A percentile compares a stretch with the other conserved stretches of the same genome.
phyloP scores from a whole-genome alignment of 1,140 invertebrate genomes.

The Aphelinus atriplicis region DNA sequence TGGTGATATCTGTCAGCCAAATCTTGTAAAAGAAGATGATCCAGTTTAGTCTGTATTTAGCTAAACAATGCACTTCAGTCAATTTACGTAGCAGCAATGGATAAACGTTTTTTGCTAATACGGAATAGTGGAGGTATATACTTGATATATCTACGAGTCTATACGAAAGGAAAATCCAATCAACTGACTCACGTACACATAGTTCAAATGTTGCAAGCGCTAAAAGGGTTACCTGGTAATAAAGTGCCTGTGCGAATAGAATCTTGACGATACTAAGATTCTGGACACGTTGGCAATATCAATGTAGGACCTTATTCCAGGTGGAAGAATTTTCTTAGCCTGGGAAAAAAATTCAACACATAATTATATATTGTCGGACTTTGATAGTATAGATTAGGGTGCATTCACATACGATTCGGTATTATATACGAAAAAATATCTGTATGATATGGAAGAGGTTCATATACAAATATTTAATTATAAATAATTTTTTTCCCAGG shows the following conservation, averaged over 20 bases:
- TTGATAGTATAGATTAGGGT: neutral
- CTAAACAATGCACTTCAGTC: constrained; percentile 40
- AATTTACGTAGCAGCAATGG: constrained; percentile 51
- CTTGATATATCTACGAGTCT: constrained; percentile 20
- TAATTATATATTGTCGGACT: constrained; percentile 14
- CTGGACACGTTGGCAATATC: constrained; percentile 51
- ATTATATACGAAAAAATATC: too few relatives aligned
- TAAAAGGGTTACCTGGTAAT: constrained; percentile 48
- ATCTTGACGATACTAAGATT: constrained; percentile 40
- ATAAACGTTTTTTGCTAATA: constrained; percentile 43
- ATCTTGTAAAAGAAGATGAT: constrained; percentile 32
- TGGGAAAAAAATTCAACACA: constrained; percentile 30
- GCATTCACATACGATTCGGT: neutral
- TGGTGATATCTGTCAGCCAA: constrained; percentile 46
- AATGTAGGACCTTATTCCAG: constrained; percentile 46
- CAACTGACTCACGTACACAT: constrained; percentile 17
- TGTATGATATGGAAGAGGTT: too few relatives aligned
- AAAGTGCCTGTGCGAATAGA: constrained; percentile 58
- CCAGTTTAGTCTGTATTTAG: constrained; percentile 32
- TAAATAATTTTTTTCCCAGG: constrained; percentile 23
- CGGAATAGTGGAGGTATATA: constrained; percentile 5
- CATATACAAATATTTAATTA: constrained; percentile 19
- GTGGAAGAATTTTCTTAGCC: constrained; percentile 22
- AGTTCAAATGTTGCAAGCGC: constrained; percentile 16
- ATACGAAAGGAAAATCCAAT: constrained; percentile 14